A percentile compares a stretch with the other conserved stretches of the same genome.
Evolutionary conservation across 1,140 invertebrate species (phyloP).

Genomic region (Drosophila oshimai): DNA sequence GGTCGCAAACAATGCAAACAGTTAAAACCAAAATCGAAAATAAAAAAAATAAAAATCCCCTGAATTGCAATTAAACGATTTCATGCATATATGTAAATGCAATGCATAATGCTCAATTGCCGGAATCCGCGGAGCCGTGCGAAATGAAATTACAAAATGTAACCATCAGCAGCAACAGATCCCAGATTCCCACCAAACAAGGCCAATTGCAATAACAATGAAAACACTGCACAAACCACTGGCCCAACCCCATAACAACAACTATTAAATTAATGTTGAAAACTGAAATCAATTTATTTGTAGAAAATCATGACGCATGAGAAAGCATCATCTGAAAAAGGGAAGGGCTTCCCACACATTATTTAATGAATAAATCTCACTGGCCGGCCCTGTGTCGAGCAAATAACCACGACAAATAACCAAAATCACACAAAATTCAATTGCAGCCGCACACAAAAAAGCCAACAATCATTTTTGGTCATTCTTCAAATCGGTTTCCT

Average conservation of each 20-base stretch:
- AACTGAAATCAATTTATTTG: slow-evolving; percentile 61
- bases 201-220: slow-evolving; percentile 47
- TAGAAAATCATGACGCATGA: slow-evolving; percentile 50
- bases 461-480: background rate
- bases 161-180: slow-evolving; percentile 31
- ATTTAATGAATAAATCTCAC: slow-evolving; percentile 55
- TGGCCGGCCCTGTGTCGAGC: background rate
- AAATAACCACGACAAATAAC: slow-evolving; percentile 43
- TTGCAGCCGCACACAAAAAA: slow-evolving; percentile 14
- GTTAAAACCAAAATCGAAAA: slow-evolving; percentile 26
- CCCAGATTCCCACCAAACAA: background rate
- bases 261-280: slow-evolving; percentile 60
- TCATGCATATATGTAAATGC: slow-evolving; percentile 44
- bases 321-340: background rate
- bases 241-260: slow-evolving; percentile 43
- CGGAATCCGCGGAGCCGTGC: slow-evolving; percentile 38
- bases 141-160: slow-evolving; percentile 57
- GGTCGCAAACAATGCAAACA: slow-evolving; percentile 44
- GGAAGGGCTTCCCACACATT: slow-evolving; percentile 6
- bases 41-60: background rate
- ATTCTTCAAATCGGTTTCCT: slow-evolving; percentile 15
- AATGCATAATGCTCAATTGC: slow-evolving; percentile 46
- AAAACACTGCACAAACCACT: slow-evolving; percentile 24
- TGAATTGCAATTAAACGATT: slow-evolving; percentile 56
- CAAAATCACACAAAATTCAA: slow-evolving; percentile 51